These are phyloP conservation scores for Xylota segnis DNA, from an alignment of 2,888 invertebrate genomes.

Conservation along the genomic window DNA sequence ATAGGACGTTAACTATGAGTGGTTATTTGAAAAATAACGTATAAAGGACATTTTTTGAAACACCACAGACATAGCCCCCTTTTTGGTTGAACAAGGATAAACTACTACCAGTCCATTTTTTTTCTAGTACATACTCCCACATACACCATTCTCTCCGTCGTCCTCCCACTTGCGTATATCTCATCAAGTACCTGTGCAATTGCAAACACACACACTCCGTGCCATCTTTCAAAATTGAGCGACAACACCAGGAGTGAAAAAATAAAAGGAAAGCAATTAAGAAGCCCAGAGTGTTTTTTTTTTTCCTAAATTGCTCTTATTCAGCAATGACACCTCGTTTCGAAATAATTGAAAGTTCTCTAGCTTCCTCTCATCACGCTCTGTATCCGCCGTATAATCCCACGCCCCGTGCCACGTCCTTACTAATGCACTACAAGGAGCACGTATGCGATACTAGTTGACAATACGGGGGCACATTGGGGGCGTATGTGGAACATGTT, in stretches of 20 bases:
- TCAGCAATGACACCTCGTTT: not conserved
- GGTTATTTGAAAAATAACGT: too few species aligned
- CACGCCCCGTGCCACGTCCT: not conserved
- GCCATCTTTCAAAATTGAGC: not conserved
- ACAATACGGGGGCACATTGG: not conserved
- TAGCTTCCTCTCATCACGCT: not conserved
- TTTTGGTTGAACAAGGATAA: too few species aligned
- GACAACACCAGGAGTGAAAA: not conserved
- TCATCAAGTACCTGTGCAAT: not conserved
- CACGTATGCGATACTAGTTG: not conserved
- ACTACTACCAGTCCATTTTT: too few species aligned
- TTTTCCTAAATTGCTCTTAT: not conserved
- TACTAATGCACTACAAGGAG: not conserved
- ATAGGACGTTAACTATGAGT: too few species aligned
- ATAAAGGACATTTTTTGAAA: too few species aligned
- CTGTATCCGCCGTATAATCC: not conserved
- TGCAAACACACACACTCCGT: too few species aligned
- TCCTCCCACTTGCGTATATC: not conserved
- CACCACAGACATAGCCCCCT: too few species aligned
- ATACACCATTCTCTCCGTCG: too few species aligned
- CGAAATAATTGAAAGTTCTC: not conserved
- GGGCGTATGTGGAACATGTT: conserved; percentile 17
- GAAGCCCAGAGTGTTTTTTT: not conserved
- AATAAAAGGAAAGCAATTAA: conserved; percentile 11
- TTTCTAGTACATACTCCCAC: too few species aligned